Evolutionary conservation across 2,113 vertebrate species (phyloP), one percentile per base, ranked within the genome.

Genomic region (Donacobius atricapilla): DNA sequence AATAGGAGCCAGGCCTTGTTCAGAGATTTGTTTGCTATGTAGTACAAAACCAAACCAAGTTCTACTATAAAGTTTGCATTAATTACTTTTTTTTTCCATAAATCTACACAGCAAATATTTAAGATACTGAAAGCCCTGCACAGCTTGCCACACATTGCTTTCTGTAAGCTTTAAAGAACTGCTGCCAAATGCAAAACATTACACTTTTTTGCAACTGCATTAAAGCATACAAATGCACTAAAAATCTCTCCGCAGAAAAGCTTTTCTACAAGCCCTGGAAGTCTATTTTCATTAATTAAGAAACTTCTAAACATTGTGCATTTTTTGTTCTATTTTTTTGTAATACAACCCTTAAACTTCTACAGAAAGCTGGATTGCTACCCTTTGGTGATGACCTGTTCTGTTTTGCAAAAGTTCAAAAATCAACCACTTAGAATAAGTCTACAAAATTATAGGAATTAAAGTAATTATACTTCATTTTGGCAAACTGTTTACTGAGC

Each of bases 381-480:
- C 69, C 56, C 54, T 66, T 57, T 15, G 47, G 25, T 14, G 42
- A 94, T 70, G 63, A 65, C 33, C 60, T 76, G 57, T 11, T 69
- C 63, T 30, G 54, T 44, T 95, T 71, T 78, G 54, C 44, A 21
- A 47, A 96, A 94, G 56, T 83, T 94, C 70, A 96, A 85, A 95
- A 79, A 40, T 23, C 78, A 91, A 45, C 15, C 78, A 78, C 78
- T 93, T 47, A n/a, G 22, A 87, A 71, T 70, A 90, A 83, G 18
- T 24, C 68, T 84, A 87, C 71, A 81, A 93, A 93, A 96, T 96
- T 94, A 96, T 7, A 93, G 93, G 76, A 96, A 95, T 96, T 95
- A 86, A 88, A n/a, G 39, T 93, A 96, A 97, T 95, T 94, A 91
- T 39, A 89, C 85, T 83, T 93, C 48, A 66, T 81, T 77, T 86